Percentiles rank a stretch among this genome's conserved stretches.
Conservation (phyloP, 2,797 vertebrate species). For the Halcyon chelicuti region DNA sequence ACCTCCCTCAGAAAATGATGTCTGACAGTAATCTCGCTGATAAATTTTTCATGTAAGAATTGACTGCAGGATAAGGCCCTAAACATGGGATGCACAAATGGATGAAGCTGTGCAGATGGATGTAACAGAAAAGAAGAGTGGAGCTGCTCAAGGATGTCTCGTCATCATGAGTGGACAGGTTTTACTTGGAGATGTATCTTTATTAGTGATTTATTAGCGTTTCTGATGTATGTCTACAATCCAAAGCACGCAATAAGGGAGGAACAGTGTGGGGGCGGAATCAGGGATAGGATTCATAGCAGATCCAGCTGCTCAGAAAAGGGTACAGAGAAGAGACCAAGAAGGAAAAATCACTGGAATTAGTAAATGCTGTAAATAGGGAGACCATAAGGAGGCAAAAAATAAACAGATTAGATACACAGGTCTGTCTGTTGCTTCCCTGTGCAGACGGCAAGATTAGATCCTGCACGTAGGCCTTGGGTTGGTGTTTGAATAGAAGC, state of each 20-base stretch:
- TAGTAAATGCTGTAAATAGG: neutral
- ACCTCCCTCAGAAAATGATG: constrained; percentile 33
- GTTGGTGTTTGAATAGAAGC: neutral
- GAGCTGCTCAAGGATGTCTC: neutral
- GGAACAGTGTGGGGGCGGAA: neutral
- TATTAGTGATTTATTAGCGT: neutral
- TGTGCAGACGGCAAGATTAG: neutral
- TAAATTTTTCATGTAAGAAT: constrained; percentile 31
- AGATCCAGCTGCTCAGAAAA: neutral
- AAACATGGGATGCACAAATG: neutral
- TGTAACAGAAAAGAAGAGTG: neutral
- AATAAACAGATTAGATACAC: neutral
- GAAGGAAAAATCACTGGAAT: neutral
- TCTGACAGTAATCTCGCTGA: constrained; percentile 20
- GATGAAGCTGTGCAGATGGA: neutral
- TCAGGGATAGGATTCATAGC: neutral
- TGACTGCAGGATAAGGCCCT: neutral
- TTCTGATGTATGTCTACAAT: fast-evolving
- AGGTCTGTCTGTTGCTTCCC: neutral
- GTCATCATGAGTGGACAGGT: neutral
- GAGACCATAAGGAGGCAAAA: neutral
- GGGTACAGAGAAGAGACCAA: neutral
- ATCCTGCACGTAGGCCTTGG: neutral
- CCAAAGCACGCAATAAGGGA: neutral
- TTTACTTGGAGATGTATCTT: neutral